Base-by-base conservation (phyloP, 2,113 vertebrate species). In the Hippocampus barbouri region DNA sequence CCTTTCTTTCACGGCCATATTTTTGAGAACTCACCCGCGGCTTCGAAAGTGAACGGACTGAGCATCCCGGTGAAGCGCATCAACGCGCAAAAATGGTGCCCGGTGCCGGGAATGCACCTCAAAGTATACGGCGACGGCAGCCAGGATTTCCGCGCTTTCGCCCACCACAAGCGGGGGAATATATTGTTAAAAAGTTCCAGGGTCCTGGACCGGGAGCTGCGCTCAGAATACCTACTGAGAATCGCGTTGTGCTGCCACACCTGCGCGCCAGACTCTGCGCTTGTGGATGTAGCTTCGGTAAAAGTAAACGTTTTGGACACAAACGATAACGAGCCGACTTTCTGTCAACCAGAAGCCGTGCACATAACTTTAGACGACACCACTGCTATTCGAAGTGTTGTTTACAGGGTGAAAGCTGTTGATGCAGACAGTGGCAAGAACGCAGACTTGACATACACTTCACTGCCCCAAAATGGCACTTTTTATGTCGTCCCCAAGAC, bases 401-500 rank as follows among this genome's bases (percentile, higher is more conserved):
- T 95, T 57, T 93, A 92, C 85, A 88, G 74, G 72, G 91, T 92
- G 66, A 79, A 77, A 21, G 94, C 94, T 2, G 79, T 82, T 18
- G 95, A 95, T 69, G 83, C 87, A 16, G 94, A 96, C 87, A 91
- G 91, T 65, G 94, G 94, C 6, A 91, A 88, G 72, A 96, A 96
- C 88, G 93, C 92, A 5, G 92, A 94, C 79, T 72, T 95, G 72
- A 92, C 94, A 25, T 95, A 94, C 80, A 82, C 90, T 7, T 92
- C 92, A 18, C 67, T 80, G 25, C 95, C 94, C 68, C 78, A 72
- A 76, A 94, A 93, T 81, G 87, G 90, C 63, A 92, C 91, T 78
- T 95, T 95, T 84, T 95, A 94, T 65, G 93, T 95, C 27, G 93
- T 94, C 54, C 94, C 94, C 40, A 95, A 95, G 88, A 95, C 94